Base-by-base conservation (phyloP, 1,140 invertebrate species). In the Colletes gigas region DNA sequence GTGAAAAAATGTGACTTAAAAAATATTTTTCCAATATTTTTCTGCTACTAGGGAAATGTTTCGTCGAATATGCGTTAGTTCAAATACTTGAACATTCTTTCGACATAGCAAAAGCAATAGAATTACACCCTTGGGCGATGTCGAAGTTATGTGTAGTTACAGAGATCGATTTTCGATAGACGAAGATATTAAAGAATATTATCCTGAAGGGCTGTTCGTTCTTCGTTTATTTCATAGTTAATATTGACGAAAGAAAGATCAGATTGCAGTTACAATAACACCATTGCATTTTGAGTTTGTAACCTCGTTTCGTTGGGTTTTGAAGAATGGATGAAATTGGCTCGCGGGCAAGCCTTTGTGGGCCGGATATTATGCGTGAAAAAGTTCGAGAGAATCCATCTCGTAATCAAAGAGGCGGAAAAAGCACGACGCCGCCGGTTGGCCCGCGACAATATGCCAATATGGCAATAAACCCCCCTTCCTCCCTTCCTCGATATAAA, bases 361-460 rank as follows among this genome's bases (percentile, higher is more conserved):
- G 3, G 10, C 50, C 50, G 3, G 30, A 50, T 50, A 12, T 10
- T 12, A 12, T 50, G 10, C 2, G 47, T 30, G 54, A 41, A 74
- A 59, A 72, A 72, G 52, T 59, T 73, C 60, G 70, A 57, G 39
- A 10, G 69, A 66, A 79, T 80, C 71, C 70, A 80, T 65, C 69
- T 65, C 68, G 78, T 70, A 70, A 73, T 63, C 67, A 72, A 84
- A 68, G 66, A 60, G 21, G 39, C 62, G n/a, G 74, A 85, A 77
- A 84, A 73, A 83, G 50, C 76, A 63, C 50, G 80, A 60, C 62
- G 30, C 30, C 30, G 30, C 30, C 30, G 84, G 72, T 76, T 57
- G 79, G 83, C 80, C 74, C 78, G 79, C 83, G 81, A 75, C 86
- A 81, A 88, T 87, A 87, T 85, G 74, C 86, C 86, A 84, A 87